Evolutionary conservation across 2,888 invertebrate genomes (phyloP), one percentile per base, ranked within the genome.

Genomic region (Nomada fabriciana): DNA sequence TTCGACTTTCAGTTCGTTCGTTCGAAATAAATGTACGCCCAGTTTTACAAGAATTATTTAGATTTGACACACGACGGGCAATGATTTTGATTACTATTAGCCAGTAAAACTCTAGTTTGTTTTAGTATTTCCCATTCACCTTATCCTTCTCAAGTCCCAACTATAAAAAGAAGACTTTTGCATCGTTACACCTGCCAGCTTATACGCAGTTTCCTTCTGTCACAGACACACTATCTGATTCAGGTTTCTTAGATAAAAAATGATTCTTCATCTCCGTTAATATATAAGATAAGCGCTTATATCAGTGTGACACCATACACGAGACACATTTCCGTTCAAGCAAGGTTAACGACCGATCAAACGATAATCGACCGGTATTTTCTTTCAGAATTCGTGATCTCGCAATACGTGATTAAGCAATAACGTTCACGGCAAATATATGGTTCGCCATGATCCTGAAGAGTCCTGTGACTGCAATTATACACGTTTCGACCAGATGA

Each of bases 401-500:
- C 36, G 36, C 7, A 7, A 36, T 7, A 59, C 63, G 52, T 63
- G 52, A 79, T 64, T 53, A 63, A 78, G 47, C 76, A 43, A 61
- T 68, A 78, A 69, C 57, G 43, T 23, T 61, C 15, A 61, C 23
- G 60, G 36, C 43, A 61, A 68, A 43, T 67, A 50, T 70, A 79
- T 50, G 52, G 29, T 78, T 29, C 42, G 57, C n/a, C 29, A 25
- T 23, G 55, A 42, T 57, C 57, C 25, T 11, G 18, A 29, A 18
- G 25, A 52, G 15, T 68, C 29, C 50, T 36, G 23, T 43, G 29
- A 10, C 15, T 18, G 36, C 43, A 53, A 52, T 60, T 76, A 57
- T 29, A 50, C 64, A 25, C 53, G 15, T 43, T 20, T 23, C 42
- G 76, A 43, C 59, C 42, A 23, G 52, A 53, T 13, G 52, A 43